A percentile compares a stretch with the other conserved stretches of the same genome.
Evolutionary conservation across 2,888 invertebrate species (phyloP).

Genomic region (Eilema sororculum): DNA sequence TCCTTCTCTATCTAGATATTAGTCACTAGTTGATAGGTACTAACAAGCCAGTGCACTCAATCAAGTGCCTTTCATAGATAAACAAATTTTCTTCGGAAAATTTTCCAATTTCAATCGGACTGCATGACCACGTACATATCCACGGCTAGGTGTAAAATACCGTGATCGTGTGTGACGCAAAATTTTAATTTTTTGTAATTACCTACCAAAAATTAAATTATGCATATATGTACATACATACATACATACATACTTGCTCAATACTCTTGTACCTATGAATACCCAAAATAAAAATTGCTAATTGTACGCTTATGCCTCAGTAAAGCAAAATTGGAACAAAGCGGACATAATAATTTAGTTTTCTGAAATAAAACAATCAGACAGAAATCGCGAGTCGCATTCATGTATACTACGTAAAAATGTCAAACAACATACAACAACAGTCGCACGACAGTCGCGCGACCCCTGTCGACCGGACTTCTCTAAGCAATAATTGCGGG

Average conservation of each 20-base stretch:
- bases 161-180: no score
- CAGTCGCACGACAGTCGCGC: slow-evolving; percentile 47
- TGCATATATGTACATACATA: no score
- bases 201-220: no score
- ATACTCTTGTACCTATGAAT: no score
- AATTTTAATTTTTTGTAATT: no score
- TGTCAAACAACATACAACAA: slow-evolving; percentile 38
- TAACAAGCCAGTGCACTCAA: no score
- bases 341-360: not conserved
- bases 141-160: no score
- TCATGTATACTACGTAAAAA: slow-evolving; percentile 23
- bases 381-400: not conserved
- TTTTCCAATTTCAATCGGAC: no score
- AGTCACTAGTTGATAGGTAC: not conserved
- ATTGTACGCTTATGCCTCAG: not conserved
- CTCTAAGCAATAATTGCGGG: slow-evolving; percentile 85
- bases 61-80: no score
- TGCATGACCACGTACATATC: no score
- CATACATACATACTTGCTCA: no score
- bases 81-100: no score
- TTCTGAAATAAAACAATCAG: not conserved
- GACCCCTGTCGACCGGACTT: slow-evolving; percentile 59
- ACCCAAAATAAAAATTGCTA: not conserved
- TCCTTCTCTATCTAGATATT: slow-evolving; percentile 28
- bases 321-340: not conserved